Percentiles rank a stretch among this genome's conserved stretches.
Conservation (phyloP, 1,140 invertebrate genomes). For the Pseudomyrmex dendroicus region DNA sequence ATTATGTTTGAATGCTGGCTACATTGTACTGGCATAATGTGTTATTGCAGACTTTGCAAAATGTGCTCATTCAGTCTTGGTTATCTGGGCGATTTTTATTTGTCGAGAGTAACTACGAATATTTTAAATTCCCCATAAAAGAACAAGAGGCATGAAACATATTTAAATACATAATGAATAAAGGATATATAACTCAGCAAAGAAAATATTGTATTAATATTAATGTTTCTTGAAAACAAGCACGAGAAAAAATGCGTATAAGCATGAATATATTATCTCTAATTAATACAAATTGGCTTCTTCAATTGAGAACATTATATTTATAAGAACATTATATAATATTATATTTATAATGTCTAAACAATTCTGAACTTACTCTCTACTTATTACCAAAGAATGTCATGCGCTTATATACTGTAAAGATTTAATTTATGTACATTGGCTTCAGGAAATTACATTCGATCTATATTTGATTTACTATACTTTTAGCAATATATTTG, state of each 20-base stretch:
- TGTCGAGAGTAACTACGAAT: constrained; percentile 28
- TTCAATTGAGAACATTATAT: too few relatives aligned
- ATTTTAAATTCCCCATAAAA: not conserved
- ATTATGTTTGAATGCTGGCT: too few relatives aligned
- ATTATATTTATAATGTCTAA: too few relatives aligned
- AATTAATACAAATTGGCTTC: too few relatives aligned
- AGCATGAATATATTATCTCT: too few relatives aligned
- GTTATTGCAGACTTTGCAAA: too few relatives aligned
- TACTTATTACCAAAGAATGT: not conserved
- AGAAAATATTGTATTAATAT: constrained; percentile 36
- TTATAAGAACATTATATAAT: too few relatives aligned
- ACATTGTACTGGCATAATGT: too few relatives aligned
- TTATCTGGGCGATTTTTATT: too few relatives aligned
- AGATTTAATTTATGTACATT: constrained; percentile 58
- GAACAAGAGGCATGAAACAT: constrained; percentile 19
- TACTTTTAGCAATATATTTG: constrained; percentile 43
- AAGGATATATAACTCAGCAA: constrained; percentile 27
- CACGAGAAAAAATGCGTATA: not conserved
- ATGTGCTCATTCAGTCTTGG: too few relatives aligned
- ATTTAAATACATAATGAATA: constrained; percentile 15
- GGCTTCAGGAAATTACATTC: constrained; percentile 36
- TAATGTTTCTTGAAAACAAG: constrained; percentile 39
- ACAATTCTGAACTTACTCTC: too few relatives aligned
- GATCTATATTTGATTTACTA: constrained; percentile 26
- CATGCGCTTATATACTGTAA: constrained; percentile 50